Evolutionary conservation across 92 coral and sea anemone species (phyloP), one percentile per base, ranked within the genome.

Genomic region (Epizoanthus scotinus): DNA sequence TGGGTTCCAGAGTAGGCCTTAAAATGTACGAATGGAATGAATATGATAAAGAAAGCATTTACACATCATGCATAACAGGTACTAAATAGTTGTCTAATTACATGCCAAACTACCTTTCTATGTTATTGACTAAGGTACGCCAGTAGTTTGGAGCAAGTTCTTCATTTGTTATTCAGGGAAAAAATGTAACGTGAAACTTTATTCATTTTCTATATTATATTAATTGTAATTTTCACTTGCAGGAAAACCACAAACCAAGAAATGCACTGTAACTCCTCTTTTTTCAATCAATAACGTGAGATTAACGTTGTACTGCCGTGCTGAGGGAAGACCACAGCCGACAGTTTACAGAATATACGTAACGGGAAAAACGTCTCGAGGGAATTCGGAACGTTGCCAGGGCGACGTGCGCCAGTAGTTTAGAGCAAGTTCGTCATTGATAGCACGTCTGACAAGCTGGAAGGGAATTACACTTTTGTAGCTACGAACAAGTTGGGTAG

Each of bases 401-500:
- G 61, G 24, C 17, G 13, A 36, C 42, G 58, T 17, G 7, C 6
- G 18, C 68, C 40, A 14, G 38, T 42, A 38, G 21, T 6, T 58
- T 75, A 38, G 25, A 17, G 27, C 22, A 9, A 58, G 24, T 21
- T 9, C 38, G 40, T 34, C 40, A 75, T 75, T 15, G 28, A 36
- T 13, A 75, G 24, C 7, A 75, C 60, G 81, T 75, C 81, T 8
- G n/a, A 34, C 5, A 54, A 75, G 55, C 18, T 57, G 5, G 54
- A 75, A 59, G 81, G 81, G n/a, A 29, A 67, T 13, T 75, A 75
- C 40, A 22, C 28, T 20, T 75, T 59, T 40, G 27, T 75, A 5
- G 81, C 69, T 8, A 67, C 60, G 31, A 75, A 75, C 49, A 42
- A 75, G 54, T 59, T 75, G 17, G 69, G 81, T 34, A 75, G 36